Evolutionary conservation across 2,797 vertebrate species (phyloP), one percentile per base, ranked within the genome.

Genomic region (Xyrichtys novacula): DNA sequence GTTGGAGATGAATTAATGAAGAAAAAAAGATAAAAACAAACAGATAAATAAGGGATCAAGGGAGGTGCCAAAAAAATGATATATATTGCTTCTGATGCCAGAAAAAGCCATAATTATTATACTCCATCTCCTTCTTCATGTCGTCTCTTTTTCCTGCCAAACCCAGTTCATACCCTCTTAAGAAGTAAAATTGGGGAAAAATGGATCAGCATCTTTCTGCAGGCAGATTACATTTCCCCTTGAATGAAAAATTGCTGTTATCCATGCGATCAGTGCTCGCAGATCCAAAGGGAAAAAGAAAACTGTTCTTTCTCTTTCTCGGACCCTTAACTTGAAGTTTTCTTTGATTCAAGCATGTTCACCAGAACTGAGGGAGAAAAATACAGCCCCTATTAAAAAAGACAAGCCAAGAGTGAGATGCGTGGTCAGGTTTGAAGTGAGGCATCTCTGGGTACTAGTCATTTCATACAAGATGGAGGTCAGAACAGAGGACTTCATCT

Each of bases 31-130:
- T 76, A 75, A 74, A 82, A 84, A 86, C 69, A 84, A 80, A 83
- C 53, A 77, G 68, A 88, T 85, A 69, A 78, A 89, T 84, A 81
- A 89, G 78, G 34, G 64, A 77, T 23, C 43, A 67, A 54, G 56
- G 31, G 49, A 69, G 52, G 82, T 59, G 25, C 62, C 76, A 58
- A 59, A 80, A 19, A 70, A 78, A 59, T 75, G 56, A 86, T 72
- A 47, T 70, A 54, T 63, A 83, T 80, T 52, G 58, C 36, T 67
- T 83, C 65, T 78, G 67, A 82, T 80, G 42, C 53, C 59, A 53
- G 71, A 66, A 53, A 64, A 71, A 61, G 23, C 50, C 72, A 49
- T 63, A 58, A 85, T 88, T 83, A 74, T 82, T 82, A 64, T 74
- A 72, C 62, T 68, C 69, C 29, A 60, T 65, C 55, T 72, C 46